Evolutionary conservation across 2,888 invertebrate genomes (phyloP).

Genomic region (Oxytorus armatus): DNA sequence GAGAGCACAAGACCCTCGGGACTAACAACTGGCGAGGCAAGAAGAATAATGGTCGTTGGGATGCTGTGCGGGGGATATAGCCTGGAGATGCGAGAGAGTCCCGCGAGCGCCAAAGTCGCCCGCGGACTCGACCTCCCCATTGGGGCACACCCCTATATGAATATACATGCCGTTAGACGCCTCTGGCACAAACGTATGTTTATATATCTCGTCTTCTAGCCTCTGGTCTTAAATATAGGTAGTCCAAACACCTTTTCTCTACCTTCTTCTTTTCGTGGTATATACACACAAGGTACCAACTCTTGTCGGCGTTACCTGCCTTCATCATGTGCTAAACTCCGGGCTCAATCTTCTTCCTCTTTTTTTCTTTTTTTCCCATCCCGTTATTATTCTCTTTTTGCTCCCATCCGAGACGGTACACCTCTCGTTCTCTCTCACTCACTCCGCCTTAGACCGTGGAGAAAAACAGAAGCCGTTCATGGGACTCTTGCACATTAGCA

Average conservation of each 20-base stretch:
- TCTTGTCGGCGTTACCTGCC: conserved; percentile 53
- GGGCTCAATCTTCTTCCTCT: conserved; percentile 33
- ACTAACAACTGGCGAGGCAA: conserved; percentile 59
- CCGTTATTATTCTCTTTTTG: conserved; percentile 11
- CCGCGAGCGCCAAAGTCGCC: conserved; percentile 57
- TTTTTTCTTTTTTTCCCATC: conserved; percentile 25
- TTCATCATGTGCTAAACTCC: conserved; percentile 28
- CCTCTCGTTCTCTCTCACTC: conserved; percentile 4
- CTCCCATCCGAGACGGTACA: conserved; percentile 1
- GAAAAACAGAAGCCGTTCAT: conserved; percentile 35
- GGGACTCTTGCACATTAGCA: conserved; percentile 55
- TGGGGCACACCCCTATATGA: conserved; percentile 66
- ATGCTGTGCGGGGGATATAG: conserved; percentile 43
- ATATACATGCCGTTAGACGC: conserved; percentile 73
- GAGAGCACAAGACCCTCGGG: conserved; percentile 65
- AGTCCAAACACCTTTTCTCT: conserved; percentile 22
- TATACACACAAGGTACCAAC: conserved; percentile 23
- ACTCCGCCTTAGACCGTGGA: conserved; percentile 18
- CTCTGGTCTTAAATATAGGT: conserved; percentile 42
- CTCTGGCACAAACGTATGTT: conserved; percentile 33
- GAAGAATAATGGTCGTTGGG: conserved; percentile 64
- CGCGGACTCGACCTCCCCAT: conserved; percentile 56
- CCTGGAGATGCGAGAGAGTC: conserved; percentile 40
- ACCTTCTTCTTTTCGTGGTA: conserved; percentile 19
- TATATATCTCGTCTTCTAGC: conserved; percentile 38